phyloP scores from a whole-genome alignment of 2,888 invertebrate genomes.

The Hartigia nigra region DNA sequence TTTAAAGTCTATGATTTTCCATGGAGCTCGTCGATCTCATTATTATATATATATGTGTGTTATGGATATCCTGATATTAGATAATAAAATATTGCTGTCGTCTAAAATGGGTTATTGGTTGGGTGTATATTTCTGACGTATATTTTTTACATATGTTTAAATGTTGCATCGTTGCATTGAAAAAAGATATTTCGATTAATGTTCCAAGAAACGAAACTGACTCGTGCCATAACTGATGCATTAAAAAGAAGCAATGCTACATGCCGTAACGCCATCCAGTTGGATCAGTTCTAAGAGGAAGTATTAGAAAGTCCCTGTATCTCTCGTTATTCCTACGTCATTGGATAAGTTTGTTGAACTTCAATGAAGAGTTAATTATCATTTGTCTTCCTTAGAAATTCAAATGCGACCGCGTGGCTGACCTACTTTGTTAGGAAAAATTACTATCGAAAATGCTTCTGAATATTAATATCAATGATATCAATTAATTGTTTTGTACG shows the following conservation, averaged over 20 bases:
- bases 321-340: conserved; percentile 9
- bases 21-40: too few relatives aligned
- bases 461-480: background rate
- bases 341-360: conserved; percentile 7
- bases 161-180: background rate
- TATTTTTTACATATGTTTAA: too few relatives aligned
- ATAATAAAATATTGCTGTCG: too few relatives aligned
- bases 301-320: background rate
- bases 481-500: background rate
- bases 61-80: too few relatives aligned
- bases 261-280: background rate
- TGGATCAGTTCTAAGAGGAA: background rate
- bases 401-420: background rate
- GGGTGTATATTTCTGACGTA: too few relatives aligned
- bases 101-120: too few relatives aligned
- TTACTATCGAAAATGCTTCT: background rate
- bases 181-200: background rate
- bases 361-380: conserved; percentile 1
- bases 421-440: background rate
- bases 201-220: background rate
- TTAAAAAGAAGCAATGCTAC: background rate
- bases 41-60: too few relatives aligned
- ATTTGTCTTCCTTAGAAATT: background rate
- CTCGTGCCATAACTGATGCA: background rate
- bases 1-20: background rate